Base-by-base conservation (phyloP, 2,888 invertebrate genomes). In the Vandiemenella viatica region DNA sequence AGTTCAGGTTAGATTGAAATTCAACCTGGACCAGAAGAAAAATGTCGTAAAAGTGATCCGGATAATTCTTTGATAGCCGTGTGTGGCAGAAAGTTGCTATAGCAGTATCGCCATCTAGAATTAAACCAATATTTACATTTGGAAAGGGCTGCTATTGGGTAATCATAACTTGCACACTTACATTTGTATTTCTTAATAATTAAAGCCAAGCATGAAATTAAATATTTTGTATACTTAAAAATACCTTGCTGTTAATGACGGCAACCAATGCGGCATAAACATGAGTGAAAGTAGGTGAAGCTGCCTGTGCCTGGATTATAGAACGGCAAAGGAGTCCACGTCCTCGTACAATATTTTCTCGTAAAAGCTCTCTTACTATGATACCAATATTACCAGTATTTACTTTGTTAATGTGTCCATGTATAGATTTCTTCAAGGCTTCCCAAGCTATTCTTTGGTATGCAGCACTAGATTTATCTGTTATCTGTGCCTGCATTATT, bases 381-480 rank as follows among this genome's bases (percentile, higher is more conserved):
- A 88, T 80, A 1, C 81, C 83, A 55, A 98, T 88, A 64, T 98
- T 98, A 13, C 90, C 83, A 0, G 87, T 87, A 64, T 97, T 98
- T 1, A 97, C 85, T 72, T 97, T 98, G 69, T 99, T 99, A 50
- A 98, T 92, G 57, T 87, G 83, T 58, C 98, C 98, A 62, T 97
- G 95, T 55, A 99, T 88, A 7, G 93, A 95, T 66, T 98, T 99
- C 65, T 98, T 98, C 18, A 99, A 68, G 0, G 95, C 93, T 70
- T 99, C 97, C 98, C 98, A 99, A 1, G 97, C 88, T 44, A 98
- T 80, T 57, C 97, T 74, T 65, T 99, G 98, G 67, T 90, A 98
- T 1, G 90, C 89, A 19, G 83, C 79, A 53, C 92, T 90, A n/a
- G 83, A 75, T 71, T 98, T 98, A 62, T 98, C 97, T 0, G 88